phyloP scores from a whole-genome alignment of 2,797 vertebrate genomes.

The Alosa sapidissima region DNA sequence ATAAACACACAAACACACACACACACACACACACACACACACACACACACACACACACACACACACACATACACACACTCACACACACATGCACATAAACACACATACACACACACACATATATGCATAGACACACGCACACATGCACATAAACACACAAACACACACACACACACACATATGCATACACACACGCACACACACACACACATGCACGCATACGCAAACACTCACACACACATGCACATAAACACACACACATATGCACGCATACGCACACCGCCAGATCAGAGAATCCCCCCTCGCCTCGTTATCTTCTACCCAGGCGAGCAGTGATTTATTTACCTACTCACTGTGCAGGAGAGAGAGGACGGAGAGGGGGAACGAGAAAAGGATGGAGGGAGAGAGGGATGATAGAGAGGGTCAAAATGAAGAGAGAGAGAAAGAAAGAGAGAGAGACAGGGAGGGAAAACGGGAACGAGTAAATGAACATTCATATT shows the following conservation, averaged over 20 bases:
- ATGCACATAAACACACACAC: not conserved
- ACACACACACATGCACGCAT: not conserved
- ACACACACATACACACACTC: not conserved
- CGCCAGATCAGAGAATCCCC: constrained; percentile 68
- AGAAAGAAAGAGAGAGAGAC: constrained; percentile 45
- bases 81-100: not conserved
- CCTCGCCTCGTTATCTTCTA: constrained; percentile 72
- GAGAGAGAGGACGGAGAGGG: constrained; percentile 47
- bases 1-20: too few relatives aligned
- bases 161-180: not conserved
- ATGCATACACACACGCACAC: not conserved
- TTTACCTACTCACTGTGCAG: constrained; percentile 68
- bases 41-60: not conserved
- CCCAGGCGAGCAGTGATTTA: constrained; percentile 72
- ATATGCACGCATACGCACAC: constrained; percentile 51
- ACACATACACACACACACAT: constrained; percentile 51
- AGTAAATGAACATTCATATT: constrained; percentile 42
- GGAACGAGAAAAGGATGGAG: constrained; percentile 35
- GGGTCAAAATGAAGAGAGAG: not conserved
- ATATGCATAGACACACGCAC: too few relatives aligned
- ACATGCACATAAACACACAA: too few relatives aligned
- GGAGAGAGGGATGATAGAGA: not conserved
- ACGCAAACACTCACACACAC: not conserved
- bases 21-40: too few relatives aligned
- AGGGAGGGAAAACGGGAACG: constrained; percentile 55